Percentiles rank a stretch among this genome's conserved stretches.
phyloP scores from a whole-genome alignment of 92 coral and sea anemone species.

The Anthopleura xanthogrammica region DNA sequence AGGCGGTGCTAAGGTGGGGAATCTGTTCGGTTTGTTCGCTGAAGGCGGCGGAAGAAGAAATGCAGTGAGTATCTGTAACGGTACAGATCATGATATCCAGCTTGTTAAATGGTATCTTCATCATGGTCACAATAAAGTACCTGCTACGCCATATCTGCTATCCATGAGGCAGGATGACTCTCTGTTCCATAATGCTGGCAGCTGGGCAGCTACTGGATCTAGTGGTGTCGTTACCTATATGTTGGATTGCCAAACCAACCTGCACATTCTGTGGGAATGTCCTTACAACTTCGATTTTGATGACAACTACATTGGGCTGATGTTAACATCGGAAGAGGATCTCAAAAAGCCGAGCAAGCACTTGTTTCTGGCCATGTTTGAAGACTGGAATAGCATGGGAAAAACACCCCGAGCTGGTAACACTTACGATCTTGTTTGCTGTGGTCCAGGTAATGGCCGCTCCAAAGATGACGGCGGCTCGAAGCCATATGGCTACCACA shows the following conservation, averaged over 20 bases:
- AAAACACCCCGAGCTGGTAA: conserved; percentile 29
- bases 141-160: conserved; percentile 25
- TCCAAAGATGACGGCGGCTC: conserved; percentile 34
- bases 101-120: conserved; percentile 37
- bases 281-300: conserved; percentile 37
- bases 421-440: conserved; percentile 44
- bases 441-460: conserved; percentile 44
- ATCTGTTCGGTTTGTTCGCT: conserved; percentile 29
- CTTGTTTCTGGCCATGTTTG: conserved; percentile 29
- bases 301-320: conserved; percentile 51
- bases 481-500: conserved; percentile 25
- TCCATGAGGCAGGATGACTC: conserved; percentile 35
- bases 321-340: conserved; percentile 32
- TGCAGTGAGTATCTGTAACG: conserved; percentile 36
- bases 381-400: conserved; percentile 19
- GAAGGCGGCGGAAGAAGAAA: conserved; percentile 47
- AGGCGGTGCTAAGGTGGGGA: not conserved
- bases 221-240: conserved; percentile 46
- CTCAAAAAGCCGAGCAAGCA: conserved; percentile 11
- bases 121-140: conserved; percentile 29
- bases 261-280: conserved; percentile 51
- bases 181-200: conserved; percentile 40
- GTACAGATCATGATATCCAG: conserved; percentile 26
- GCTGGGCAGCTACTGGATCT: conserved; percentile 36
- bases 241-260: conserved; percentile 21